A percentile compares a stretch with the other conserved stretches of the same genome.
phyloP scores from a whole-genome alignment of 2,888 invertebrate species.

The Drosophila subsilvestris region DNA sequence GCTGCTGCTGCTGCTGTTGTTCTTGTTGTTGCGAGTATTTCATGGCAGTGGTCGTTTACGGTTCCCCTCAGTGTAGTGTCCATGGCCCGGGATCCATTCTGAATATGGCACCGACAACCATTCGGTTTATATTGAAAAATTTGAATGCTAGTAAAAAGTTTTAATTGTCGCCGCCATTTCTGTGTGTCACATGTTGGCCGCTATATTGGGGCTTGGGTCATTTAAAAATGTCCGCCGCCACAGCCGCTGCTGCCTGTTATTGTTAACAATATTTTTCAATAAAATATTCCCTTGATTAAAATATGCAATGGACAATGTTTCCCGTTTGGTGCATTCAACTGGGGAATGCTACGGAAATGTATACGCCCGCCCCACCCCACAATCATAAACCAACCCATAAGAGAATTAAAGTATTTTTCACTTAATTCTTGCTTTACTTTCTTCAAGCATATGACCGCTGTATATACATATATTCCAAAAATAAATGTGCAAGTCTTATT shows the following conservation, averaged over 20 bases:
- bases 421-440: constrained; percentile 20
- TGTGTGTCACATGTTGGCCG: constrained; percentile 47
- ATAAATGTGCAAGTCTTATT: constrained; percentile 27
- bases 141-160: constrained; percentile 80
- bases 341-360: constrained; percentile 4
- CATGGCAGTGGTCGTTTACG: constrained; percentile 27
- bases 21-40: constrained; percentile 18
- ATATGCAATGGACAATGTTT: constrained; percentile 75
- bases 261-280: constrained; percentile 78
- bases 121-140: constrained; percentile 76
- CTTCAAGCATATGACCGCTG: constrained; percentile 5
- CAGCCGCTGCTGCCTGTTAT: constrained; percentile 60
- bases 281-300: constrained; percentile 76
- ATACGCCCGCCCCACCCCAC: neutral
- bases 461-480: constrained; percentile 9
- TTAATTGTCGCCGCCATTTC: constrained; percentile 66
- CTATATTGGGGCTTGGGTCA: constrained; percentile 45
- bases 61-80: constrained; percentile 4
- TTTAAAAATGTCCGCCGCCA: constrained; percentile 55
- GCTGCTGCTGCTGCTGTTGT: constrained; percentile 36
- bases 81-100: constrained; percentile 16
- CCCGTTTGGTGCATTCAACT: constrained; percentile 44
- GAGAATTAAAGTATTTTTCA: constrained; percentile 18
- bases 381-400: constrained; percentile 3
- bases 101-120: constrained; percentile 35